phyloP scores from a whole-genome alignment of 1,140 invertebrate genomes.

The Danaus melanippus region DNA sequence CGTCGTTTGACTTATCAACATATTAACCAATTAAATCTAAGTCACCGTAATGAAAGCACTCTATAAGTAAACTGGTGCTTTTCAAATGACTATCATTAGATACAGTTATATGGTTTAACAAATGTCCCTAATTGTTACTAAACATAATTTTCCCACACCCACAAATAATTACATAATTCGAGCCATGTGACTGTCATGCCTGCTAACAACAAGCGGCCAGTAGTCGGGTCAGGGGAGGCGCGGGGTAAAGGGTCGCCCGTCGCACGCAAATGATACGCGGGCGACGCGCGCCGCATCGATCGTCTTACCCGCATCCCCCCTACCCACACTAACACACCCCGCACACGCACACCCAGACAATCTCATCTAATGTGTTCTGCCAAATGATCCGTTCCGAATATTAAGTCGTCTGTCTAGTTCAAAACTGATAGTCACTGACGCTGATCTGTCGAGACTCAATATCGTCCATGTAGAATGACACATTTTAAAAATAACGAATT shows the following conservation, averaged over 20 bases:
- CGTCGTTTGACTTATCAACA: no score
- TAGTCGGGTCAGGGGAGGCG: slow-evolving; percentile 34
- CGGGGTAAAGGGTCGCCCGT: slow-evolving; percentile 39
- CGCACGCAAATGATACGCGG: slow-evolving; percentile 63
- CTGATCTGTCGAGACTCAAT: slow-evolving; percentile 16
- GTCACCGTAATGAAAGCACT: no score
- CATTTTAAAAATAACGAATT: not conserved
- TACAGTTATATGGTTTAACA: no score
- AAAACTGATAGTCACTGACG: slow-evolving; percentile 45
- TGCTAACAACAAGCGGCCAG: slow-evolving; percentile 31
- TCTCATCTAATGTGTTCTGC: slow-evolving; percentile 59
- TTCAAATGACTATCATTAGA: no score
- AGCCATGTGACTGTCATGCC: slow-evolving; percentile 33
- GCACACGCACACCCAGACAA: slow-evolving; percentile 26
- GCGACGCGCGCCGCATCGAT: slow-evolving; percentile 61
- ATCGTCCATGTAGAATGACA: not conserved
- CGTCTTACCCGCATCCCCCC: slow-evolving; percentile 31
- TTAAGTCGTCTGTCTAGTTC: slow-evolving; percentile 49
- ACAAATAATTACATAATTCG: slow-evolving; percentile 10
- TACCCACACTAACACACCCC: slow-evolving; percentile 28
- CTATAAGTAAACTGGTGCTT: no score
- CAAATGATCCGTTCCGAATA: slow-evolving; percentile 64
- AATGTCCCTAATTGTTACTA: not conserved
- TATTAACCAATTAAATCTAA: no score
- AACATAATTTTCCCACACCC: not conserved